phyloP scores from a whole-genome alignment of 1,140 invertebrate species.

The Drosophila busckii region DNA sequence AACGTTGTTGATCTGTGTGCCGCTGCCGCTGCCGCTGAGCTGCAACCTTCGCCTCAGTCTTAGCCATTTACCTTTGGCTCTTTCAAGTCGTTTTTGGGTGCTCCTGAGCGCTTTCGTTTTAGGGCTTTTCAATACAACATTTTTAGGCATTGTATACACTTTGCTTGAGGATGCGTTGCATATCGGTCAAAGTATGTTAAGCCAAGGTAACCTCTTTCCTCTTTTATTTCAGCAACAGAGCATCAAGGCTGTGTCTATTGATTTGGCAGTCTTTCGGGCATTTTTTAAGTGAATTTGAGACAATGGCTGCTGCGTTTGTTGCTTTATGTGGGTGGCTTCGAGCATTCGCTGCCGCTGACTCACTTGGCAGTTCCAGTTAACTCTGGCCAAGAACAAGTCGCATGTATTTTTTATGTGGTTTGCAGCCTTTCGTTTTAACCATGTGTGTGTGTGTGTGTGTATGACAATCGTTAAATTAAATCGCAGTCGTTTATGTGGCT shows the following conservation, averaged over 20 bases:
- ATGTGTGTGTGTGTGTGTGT: too few species aligned
- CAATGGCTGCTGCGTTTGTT: constrained; percentile 55
- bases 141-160: constrained; percentile 64
- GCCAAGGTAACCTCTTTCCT: not conserved
- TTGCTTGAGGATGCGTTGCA: not conserved
- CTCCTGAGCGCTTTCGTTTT: constrained; percentile 59
- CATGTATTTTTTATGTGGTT: constrained; percentile 10
- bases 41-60: not conserved
- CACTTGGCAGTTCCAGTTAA: constrained; percentile 57
- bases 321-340: constrained; percentile 73
- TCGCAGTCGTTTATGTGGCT: constrained; percentile 70
- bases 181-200: too few species aligned
- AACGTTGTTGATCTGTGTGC: constrained; percentile 70
- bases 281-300: constrained; percentile 71
- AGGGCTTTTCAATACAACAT: constrained; percentile 68
- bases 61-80: constrained; percentile 3
- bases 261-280: constrained; percentile 41
- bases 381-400: constrained; percentile 26
- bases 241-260: constrained; percentile 18
- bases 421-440: constrained; percentile 21
- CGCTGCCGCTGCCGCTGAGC: not conserved
- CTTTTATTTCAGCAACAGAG: constrained; percentile 7
- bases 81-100: constrained; percentile 54
- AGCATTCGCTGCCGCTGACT: constrained; percentile 17
- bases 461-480: constrained; percentile 74